phyloP scores from a whole-genome alignment of 2,797 vertebrate species.

The Phataginus tricuspis region DNA sequence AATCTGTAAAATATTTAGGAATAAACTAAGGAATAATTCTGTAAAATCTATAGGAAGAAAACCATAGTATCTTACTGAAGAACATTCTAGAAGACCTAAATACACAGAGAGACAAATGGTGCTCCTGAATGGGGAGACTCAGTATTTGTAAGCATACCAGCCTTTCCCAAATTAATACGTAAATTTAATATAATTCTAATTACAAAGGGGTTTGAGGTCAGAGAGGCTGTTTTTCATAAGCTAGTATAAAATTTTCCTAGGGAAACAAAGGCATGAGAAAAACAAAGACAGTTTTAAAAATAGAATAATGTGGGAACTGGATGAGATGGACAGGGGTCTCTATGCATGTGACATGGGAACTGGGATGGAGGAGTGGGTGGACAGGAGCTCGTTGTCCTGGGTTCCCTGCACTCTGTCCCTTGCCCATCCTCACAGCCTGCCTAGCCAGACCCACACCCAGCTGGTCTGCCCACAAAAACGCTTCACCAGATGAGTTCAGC shows the following conservation, averaged over 20 bases:
- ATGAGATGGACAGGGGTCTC: not conserved
- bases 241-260: not conserved
- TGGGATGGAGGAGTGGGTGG: not conserved
- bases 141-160: not conserved
- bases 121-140: not conserved
- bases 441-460: not conserved
- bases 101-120: not conserved
- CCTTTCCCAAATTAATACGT: not conserved
- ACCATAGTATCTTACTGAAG: not conserved
- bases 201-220: not conserved
- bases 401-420: not conserved
- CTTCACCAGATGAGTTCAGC: conserved; percentile 90
- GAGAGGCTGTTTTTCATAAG: not conserved
- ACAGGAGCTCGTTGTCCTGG: not conserved
- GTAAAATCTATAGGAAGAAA: not conserved
- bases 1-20: not conserved
- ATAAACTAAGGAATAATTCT: not conserved
- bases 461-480: conserved; percentile 79
- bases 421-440: not conserved
- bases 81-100: conserved; percentile 20
- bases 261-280: not conserved
- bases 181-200: not conserved
- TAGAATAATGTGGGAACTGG: not conserved
- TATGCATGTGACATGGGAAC: conserved; percentile 80
- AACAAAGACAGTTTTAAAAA: not conserved